Percentiles rank a stretch among this genome's conserved stretches.
Evolutionary conservation across 2,888 invertebrate genomes (phyloP).

Genomic region (Aquatica leii): DNA sequence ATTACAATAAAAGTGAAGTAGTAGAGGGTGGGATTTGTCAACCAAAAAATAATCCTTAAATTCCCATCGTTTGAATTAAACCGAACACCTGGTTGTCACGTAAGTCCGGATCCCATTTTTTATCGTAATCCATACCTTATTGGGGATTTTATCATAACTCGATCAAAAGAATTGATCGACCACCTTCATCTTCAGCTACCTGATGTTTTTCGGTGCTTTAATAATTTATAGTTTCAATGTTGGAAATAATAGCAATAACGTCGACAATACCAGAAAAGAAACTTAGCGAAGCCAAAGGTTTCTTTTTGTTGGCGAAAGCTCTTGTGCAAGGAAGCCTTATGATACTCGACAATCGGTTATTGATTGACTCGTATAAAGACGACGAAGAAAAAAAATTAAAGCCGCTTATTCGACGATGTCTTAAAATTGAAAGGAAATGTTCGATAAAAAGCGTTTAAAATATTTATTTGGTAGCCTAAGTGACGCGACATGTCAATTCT

Average conservation of each 20-base stretch:
- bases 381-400: slow-evolving; percentile 7
- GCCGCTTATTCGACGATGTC: neutral
- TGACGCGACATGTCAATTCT: slow-evolving; percentile 54
- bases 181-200: slow-evolving; percentile 21
- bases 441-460: slow-evolving; percentile 26
- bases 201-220: neutral
- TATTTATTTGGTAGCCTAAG: slow-evolving; percentile 38
- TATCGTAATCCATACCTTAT: slow-evolving; percentile 39
- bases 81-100: slow-evolving; percentile 36
- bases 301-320: slow-evolving; percentile 2
- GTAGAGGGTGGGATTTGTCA: slow-evolving; percentile 30
- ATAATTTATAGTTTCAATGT: slow-evolving; percentile 8
- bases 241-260: neutral
- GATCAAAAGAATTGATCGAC: slow-evolving; percentile 37
- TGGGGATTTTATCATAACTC: slow-evolving; percentile 36
- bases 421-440: neutral
- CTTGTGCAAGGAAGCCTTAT: no score
- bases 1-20: neutral
- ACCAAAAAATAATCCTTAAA: slow-evolving; percentile 30
- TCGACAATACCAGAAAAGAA: no score
- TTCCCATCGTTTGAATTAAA: slow-evolving; percentile 14
- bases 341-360: slow-evolving; percentile 34
- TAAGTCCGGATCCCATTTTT: slow-evolving; percentile 39
- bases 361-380: slow-evolving; percentile 19
- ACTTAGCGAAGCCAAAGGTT: slow-evolving; percentile 27